A percentile compares a stretch with the other conserved stretches of the same genome.
These are phyloP conservation scores for Dipodomys stephensi DNA, from an alignment of 2,113 vertebrate species.

Conservation along the genomic window DNA sequence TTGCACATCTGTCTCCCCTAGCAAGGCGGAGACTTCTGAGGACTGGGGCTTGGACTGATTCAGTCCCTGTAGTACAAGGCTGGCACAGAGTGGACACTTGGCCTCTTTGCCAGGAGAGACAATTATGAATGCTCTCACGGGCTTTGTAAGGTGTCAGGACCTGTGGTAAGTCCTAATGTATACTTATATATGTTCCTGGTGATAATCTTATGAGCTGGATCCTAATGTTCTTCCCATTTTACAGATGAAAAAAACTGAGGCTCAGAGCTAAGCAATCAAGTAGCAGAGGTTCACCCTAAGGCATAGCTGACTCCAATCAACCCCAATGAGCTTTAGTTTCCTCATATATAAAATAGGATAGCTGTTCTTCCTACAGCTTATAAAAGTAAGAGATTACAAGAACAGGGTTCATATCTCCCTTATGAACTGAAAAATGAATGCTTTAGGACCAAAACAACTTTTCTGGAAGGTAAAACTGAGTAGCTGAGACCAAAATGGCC, in stretches of 20 bases:
- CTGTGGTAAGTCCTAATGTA: not conserved
- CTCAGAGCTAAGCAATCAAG: not conserved
- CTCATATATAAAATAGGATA: constrained; percentile 28
- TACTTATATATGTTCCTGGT: not conserved
- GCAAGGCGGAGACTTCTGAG: not conserved
- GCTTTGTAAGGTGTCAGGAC: not conserved
- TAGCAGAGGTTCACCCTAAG: not conserved
- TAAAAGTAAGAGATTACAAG: not conserved
- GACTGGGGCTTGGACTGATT: not conserved
- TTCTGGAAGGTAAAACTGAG: constrained; percentile 10
- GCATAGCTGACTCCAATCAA: not conserved
- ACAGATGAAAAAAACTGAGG: constrained; percentile 26
- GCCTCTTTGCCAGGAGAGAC: not conserved
- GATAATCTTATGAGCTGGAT: not conserved
- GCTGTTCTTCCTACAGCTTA: not conserved
- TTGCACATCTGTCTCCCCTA: not conserved
- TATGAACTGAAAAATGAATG: not conserved
- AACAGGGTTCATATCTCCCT: not conserved
- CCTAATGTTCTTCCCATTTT: not conserved
- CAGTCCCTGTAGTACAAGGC: not conserved
- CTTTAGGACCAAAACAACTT: constrained; percentile 42
- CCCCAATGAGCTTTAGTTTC: constrained; percentile 23
- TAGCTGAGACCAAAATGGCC: constrained; percentile 28
- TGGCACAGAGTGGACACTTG: not conserved
- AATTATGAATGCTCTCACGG: not conserved